A percentile compares a stretch with the other conserved stretches of the same genome.
These are phyloP conservation scores for Sylvietta virens DNA, from an alignment of 2,113 vertebrate species.

Conservation along the genomic window DNA sequence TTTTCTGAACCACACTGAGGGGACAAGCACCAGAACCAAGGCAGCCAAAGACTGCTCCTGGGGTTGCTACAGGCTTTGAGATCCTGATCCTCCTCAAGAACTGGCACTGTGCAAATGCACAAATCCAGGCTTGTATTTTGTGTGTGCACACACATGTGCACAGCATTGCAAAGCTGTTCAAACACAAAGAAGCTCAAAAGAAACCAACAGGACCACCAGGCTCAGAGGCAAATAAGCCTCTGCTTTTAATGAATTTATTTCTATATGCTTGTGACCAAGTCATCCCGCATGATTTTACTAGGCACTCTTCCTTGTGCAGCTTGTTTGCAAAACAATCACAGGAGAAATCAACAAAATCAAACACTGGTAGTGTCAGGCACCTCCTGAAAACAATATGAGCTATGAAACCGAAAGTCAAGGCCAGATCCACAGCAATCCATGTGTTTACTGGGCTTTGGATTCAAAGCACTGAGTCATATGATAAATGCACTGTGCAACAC, in stretches of 20 bases:
- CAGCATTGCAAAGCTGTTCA: neutral
- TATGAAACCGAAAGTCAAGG: neutral
- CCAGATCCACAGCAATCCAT: neutral
- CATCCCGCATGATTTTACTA: neutral
- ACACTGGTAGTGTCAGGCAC: neutral
- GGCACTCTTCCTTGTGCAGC: neutral
- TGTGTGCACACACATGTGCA: accelerated
- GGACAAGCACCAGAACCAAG: neutral
- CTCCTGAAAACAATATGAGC: neutral
- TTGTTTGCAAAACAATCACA: neutral
- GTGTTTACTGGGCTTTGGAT: neutral
- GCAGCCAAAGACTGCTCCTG: neutral
- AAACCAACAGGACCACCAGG: neutral
- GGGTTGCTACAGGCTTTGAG: neutral
- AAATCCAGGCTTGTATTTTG: neutral
- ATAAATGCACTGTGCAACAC: neutral
- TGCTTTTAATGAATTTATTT: neutral
- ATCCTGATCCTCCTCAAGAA: neutral
- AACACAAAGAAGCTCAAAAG: neutral
- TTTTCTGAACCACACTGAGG: neutral
- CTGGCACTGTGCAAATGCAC: neutral
- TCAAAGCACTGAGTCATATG: conserved; percentile 31
- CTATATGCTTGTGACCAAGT: neutral
- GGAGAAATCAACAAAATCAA: neutral
- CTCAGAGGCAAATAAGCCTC: neutral